Evolutionary conservation across 2,888 invertebrate species (phyloP), one percentile per base, ranked within the genome.

Genomic region (Plagodis dolabraria): DNA sequence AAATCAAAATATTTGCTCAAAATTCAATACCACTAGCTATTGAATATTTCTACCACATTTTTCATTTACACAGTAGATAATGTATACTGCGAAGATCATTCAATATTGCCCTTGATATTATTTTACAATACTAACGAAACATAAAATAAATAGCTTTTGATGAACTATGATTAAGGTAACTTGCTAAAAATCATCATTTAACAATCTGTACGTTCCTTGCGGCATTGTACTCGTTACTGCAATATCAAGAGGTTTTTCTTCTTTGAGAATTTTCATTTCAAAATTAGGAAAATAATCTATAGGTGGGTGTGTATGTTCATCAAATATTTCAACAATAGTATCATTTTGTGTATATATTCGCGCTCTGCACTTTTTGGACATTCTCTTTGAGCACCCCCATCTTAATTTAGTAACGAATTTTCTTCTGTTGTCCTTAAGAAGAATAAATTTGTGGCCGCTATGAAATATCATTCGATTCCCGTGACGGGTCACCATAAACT

Each of bases 331-430:
- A 2, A 66, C 51, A 12, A 68, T 68, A 0, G 38, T 11, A 33
- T 61, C 51, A 5, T 64, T 42, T 0, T 56, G 7, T 0, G 70
- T 72, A 7, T 53, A 57, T 6, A 72, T 38, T 36, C 62, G 62
- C 5, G 70, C 69, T 34, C 46, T 63, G 11, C 57, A 57, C 38
- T 47, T 51, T 35, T 11, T 46, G 45, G 22, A 63, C 22, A 34
- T 51, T 59, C 75, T 59, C 55, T 65, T 68, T 0, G 71, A 64
- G 53, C 79, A 79, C 33, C 68, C 69, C 77, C 78, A 79, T 46
- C 68, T 68, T 5, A 60, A 59, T 60, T 65, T 75, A 0, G 58
- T 53, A 7, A 61, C 54, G 4, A 49, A 47, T 45, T 55, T 60
- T 9, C 64, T 50, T n/a, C 72, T 67, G 33, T 60, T 63, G 1